Conservation (phyloP, 2,113 vertebrate species). For the Onychostruthus taczanowskii region DNA sequence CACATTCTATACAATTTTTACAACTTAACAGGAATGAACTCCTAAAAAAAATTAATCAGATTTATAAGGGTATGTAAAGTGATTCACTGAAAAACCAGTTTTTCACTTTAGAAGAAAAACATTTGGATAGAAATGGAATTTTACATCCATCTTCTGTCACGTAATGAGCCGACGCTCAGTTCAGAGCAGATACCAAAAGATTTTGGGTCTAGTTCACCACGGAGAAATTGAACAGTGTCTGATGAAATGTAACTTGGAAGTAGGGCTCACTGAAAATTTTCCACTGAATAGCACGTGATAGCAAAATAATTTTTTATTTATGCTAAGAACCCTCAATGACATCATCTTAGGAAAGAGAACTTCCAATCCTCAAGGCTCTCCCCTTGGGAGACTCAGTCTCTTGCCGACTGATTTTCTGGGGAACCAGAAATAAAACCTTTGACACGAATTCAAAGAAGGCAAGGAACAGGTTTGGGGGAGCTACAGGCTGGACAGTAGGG, state of each 20-base stretch:
- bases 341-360: neutral
- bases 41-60: neutral
- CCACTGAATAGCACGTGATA: neutral
- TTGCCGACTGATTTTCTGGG: neutral
- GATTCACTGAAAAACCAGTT: neutral
- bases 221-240: neutral
- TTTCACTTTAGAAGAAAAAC: neutral
- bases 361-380: neutral
- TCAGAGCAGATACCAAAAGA: neutral
- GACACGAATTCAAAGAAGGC: neutral
- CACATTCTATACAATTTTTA: neutral
- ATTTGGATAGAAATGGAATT: neutral
- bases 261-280: neutral
- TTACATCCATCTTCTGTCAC: neutral
- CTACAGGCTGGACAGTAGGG: neutral
- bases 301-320: neutral
- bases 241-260: neutral
- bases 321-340: neutral
- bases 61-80: neutral
- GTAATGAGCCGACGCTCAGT: accelerated
- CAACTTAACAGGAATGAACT: neutral
- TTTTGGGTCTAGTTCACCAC: neutral
- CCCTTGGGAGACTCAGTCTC: neutral
- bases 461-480: neutral
- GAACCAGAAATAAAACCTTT: neutral